phyloP scores from a whole-genome alignment of 2,797 vertebrate genomes.

The Pelodytes ibericus region DNA sequence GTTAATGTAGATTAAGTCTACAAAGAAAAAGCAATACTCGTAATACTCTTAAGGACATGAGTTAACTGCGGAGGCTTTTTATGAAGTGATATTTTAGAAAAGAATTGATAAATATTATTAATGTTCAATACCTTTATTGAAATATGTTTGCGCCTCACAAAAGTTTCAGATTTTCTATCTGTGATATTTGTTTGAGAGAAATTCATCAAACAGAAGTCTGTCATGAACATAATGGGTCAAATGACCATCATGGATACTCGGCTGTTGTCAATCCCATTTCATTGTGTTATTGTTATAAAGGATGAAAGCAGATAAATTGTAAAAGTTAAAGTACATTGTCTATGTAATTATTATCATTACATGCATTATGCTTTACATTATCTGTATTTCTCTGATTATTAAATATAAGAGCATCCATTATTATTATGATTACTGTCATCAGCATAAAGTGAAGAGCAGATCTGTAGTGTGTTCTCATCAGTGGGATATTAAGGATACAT shows the following conservation, averaged over 20 bases:
- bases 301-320: too few relatives aligned
- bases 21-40: too few relatives aligned
- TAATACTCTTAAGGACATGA: too few relatives aligned
- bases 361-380: conserved; percentile 23
- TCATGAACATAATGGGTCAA: conserved; percentile 16
- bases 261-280: too few relatives aligned
- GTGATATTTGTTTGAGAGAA: background rate
- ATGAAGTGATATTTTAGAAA: too few relatives aligned
- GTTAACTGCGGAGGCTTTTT: too few relatives aligned
- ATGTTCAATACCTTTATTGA: too few relatives aligned
- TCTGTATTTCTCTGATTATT: conserved; percentile 35
- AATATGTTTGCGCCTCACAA: background rate
- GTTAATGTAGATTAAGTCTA: too few relatives aligned
- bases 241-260: too few relatives aligned
- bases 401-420: conserved; percentile 26
- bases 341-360: conserved; percentile 44
- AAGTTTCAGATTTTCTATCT: background rate
- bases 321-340: too few relatives aligned
- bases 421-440: conserved; percentile 18
- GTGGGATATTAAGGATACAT: background rate
- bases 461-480: background rate
- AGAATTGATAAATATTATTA: too few relatives aligned
- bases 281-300: too few relatives aligned
- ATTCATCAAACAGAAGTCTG: conserved; percentile 1
- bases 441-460: conserved; percentile 5